Evolutionary conservation across 2,888 invertebrate genomes (phyloP).

Genomic region (Drosophila robusta): DNA sequence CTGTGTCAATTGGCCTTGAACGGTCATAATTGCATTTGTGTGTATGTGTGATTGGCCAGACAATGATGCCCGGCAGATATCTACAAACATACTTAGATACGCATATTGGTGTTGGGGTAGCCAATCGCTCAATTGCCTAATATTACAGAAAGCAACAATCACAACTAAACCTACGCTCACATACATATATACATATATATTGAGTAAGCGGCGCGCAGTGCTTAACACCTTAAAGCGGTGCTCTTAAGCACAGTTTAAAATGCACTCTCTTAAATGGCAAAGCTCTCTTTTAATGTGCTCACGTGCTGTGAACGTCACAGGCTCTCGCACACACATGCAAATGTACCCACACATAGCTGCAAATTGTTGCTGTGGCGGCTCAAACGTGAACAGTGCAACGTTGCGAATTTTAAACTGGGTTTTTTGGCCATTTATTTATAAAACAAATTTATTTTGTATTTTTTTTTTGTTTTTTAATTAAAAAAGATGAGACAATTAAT

Average conservation of each 20-base stretch:
- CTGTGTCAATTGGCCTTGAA: conserved; percentile 50
- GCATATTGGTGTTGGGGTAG: conserved; percentile 14
- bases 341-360: conserved; percentile 29
- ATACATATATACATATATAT: no score
- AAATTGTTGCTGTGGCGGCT: conserved; percentile 33
- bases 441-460: conserved; percentile 26
- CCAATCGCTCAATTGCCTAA: conserved; percentile 28
- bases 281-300: conserved; percentile 52
- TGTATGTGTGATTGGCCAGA: background rate
- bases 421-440: conserved; percentile 56
- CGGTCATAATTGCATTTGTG: conserved; percentile 8
- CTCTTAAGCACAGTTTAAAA: conserved; percentile 43
- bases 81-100: background rate
- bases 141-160: conserved; percentile 16
- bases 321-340: conserved; percentile 21
- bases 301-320: conserved; percentile 61
- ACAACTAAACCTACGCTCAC: conserved; percentile 8
- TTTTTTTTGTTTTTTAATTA: conserved; percentile 44
- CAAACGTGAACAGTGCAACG: conserved; percentile 69
- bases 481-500: conserved; percentile 43
- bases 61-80: conserved; percentile 28
- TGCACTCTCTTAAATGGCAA: conserved; percentile 26
- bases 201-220: conserved; percentile 21
- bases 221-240: conserved; percentile 16
- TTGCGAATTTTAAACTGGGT: conserved; percentile 58